Percentiles rank a stretch among this genome's conserved stretches.
Evolutionary conservation across 2,797 vertebrate genomes (phyloP).

Genomic region (Tolypeutes matacus): DNA sequence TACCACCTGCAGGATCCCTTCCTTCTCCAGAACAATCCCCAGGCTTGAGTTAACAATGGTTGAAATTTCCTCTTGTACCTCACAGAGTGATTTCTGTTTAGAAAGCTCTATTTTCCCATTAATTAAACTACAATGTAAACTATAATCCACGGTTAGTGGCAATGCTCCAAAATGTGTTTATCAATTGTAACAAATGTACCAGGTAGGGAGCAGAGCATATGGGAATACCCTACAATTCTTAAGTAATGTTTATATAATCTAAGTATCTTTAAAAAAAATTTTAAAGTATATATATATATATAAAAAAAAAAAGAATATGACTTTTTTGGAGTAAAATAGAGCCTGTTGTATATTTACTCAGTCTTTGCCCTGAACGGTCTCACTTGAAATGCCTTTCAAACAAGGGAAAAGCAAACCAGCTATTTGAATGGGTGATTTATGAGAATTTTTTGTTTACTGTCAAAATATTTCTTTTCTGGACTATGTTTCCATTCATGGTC

Average conservation of each 20-base stretch:
- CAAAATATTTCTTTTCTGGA: slow-evolving; percentile 60
- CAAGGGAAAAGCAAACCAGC: not conserved
- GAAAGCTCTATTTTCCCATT: not conserved
- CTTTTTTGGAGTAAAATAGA: not conserved
- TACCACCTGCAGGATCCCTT: not conserved
- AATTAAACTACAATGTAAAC: not conserved
- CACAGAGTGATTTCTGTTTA: not conserved
- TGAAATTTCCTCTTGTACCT: not conserved
- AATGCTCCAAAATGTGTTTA: too few relatives aligned
- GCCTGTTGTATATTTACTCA: not conserved
- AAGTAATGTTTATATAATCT: too few relatives aligned
- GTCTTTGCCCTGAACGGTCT: slow-evolving; percentile 9
- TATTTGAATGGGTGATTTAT: not conserved
- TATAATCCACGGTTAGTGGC: too few relatives aligned
- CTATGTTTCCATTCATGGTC: not conserved
- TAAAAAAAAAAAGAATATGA: not conserved
- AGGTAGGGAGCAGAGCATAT: too few relatives aligned
- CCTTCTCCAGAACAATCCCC: not conserved
- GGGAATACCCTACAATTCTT: too few relatives aligned
- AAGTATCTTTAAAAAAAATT: too few relatives aligned
- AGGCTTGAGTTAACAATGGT: not conserved
- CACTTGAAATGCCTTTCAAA: slow-evolving; percentile 39
- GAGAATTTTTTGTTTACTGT: slow-evolving; percentile 63
- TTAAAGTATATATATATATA: too few relatives aligned
- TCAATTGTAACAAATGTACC: too few relatives aligned